phyloP scores from a whole-genome alignment of 30 jellyfish, hydroid and myxozoan genomes.

The Hydractinia symbiolongicarpus region DNA sequence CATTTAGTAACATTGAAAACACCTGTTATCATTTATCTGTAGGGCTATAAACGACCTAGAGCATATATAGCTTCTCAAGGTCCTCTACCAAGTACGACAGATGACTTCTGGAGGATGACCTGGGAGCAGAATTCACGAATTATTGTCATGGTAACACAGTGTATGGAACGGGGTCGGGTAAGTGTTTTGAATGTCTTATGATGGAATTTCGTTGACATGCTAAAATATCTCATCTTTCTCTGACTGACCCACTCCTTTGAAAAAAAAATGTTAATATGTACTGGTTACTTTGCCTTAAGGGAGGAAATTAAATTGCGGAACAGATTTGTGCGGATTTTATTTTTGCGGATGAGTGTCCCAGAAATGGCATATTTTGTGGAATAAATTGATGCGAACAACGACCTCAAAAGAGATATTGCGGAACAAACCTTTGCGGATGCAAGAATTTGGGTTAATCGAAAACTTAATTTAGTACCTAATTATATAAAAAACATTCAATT shows the following conservation, averaged over 20 bases:
- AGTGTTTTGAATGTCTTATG: neutral
- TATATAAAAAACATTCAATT: no score
- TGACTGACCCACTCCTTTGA: neutral
- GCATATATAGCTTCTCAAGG: conserved; percentile 98
- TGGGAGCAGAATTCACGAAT: conserved; percentile 87
- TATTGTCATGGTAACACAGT: conserved; percentile 94
- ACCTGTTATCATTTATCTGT: neutral
- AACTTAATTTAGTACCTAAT: no score
- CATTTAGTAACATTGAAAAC: neutral
- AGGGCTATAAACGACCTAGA: conserved; percentile 97
- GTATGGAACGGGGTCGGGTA: conserved; percentile 79
- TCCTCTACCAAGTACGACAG: conserved; percentile 97
- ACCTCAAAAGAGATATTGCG: no score
- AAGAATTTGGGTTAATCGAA: no score
- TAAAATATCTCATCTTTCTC: neutral
- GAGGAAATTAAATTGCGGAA: no score
- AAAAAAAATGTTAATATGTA: neutral
- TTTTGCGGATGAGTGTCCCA: no score
- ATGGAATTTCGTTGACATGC: neutral
- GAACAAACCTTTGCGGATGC: no score
- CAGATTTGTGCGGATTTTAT: no score
- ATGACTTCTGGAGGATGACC: conserved; percentile 91
- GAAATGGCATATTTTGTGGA: no score
- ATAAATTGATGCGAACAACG: no score
- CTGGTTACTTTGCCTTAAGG: no score